These are phyloP conservation scores for Leuciscus waleckii DNA, from an alignment of 2,797 vertebrate species.

Conservation along the genomic window DNA sequence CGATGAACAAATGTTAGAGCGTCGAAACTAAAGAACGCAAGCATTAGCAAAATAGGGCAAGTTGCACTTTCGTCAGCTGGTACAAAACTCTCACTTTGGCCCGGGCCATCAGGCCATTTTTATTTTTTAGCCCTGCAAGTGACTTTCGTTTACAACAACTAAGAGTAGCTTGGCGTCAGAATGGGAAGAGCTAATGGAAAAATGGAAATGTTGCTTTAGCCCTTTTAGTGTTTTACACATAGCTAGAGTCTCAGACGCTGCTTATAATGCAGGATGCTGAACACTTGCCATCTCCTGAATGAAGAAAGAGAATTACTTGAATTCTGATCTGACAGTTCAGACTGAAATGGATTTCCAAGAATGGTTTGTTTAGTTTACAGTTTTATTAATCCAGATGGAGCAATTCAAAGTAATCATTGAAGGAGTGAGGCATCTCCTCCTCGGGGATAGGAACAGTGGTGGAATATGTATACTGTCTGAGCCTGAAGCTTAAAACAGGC, in stretches of 20 bases:
- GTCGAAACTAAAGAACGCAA: not conserved
- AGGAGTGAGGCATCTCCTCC: not conserved
- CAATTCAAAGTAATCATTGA: not conserved
- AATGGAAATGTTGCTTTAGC: not conserved
- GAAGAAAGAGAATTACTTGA: not conserved
- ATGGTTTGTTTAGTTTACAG: not conserved
- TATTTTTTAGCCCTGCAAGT: slow-evolving; percentile 4
- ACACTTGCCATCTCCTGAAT: not conserved
- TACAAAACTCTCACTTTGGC: not conserved
- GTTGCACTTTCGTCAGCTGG: not conserved
- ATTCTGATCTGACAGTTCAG: not conserved
- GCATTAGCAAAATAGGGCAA: not conserved
- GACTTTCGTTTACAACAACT: not conserved
- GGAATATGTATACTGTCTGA: not conserved
- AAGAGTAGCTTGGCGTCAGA: not conserved
- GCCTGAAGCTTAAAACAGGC: not conserved
- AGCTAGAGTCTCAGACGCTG: not conserved
- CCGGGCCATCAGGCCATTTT: not conserved
- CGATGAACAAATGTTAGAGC: not conserved
- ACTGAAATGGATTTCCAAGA: not conserved
- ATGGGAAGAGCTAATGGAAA: not conserved
- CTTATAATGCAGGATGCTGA: not conserved
- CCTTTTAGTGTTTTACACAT: not conserved
- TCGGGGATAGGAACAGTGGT: not conserved
- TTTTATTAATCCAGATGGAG: slow-evolving; percentile 9